These are phyloP conservation scores for Yponomeuta cagnagella DNA, from an alignment of 2,888 invertebrate genomes.

Conservation along the genomic window DNA sequence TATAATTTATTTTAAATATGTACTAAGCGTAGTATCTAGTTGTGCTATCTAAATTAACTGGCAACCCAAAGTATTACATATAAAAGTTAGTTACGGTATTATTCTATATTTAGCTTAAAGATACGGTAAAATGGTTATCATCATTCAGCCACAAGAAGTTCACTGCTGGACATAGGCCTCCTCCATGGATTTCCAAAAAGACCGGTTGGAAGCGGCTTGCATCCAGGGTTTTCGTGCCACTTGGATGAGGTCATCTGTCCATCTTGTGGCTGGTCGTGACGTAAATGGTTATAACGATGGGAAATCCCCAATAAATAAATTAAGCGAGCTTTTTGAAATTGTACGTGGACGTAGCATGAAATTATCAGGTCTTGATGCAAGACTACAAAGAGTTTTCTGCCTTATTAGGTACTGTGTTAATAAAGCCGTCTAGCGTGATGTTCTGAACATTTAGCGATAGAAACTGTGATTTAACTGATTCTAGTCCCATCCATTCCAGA, in stretches of 20 bases:
- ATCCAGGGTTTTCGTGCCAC: too few relatives aligned
- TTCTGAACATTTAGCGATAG: slow-evolving; percentile 56
- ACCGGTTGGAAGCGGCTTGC: too few relatives aligned
- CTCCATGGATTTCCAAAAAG: too few relatives aligned
- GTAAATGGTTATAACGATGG: neutral
- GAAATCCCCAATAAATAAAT: slow-evolving; percentile 6
- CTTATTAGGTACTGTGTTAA: slow-evolving; percentile 54
- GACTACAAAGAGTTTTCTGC: slow-evolving; percentile 44
- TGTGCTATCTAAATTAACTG: neutral
- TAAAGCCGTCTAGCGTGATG: slow-evolving; percentile 47
- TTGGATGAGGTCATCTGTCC: too few relatives aligned
- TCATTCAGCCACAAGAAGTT: too few relatives aligned
- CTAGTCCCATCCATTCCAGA: slow-evolving; percentile 61
- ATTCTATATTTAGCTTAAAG: neutral
- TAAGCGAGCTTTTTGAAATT: slow-evolving; percentile 30
- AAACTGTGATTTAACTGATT: slow-evolving; percentile 54
- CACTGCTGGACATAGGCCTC: too few relatives aligned
- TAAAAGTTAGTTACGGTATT: too few relatives aligned
- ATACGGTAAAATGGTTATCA: neutral
- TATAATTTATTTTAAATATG: too few relatives aligned
- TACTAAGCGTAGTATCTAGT: too few relatives aligned
- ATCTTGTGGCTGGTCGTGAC: too few relatives aligned
- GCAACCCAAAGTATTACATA: neutral
- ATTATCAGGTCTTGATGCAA: slow-evolving; percentile 19
- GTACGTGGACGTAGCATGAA: slow-evolving; percentile 19